Base-by-base conservation (phyloP, 2,888 invertebrate species). In the Petrolisthes cinctipes region DNA sequence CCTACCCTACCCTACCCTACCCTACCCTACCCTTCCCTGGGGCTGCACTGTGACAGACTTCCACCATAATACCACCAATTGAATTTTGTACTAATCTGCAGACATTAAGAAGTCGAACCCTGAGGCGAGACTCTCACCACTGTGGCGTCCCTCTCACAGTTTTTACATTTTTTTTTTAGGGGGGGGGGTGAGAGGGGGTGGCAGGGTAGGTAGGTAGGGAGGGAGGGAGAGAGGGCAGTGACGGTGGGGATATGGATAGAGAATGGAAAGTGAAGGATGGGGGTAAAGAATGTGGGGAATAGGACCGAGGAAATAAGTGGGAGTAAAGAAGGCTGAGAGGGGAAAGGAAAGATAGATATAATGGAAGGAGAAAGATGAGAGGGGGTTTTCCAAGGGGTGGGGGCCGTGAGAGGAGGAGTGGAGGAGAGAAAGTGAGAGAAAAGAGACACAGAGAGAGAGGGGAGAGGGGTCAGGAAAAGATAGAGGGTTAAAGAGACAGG, bases 71-170 rank as follows among this genome's bases (percentile, higher is more conserved):
- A 82, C 82, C 76, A 53, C 86, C 86, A 82, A 86, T 86, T 86
- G 86, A 86, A 86, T 86, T 86, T 86, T 76, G 76, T 82, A 75
- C 82, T 86, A 86, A 86, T 86, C 86, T 86, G 86, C 76, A 76
- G 76, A 54, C 82, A 86, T 86, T 86, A 86, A 82, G 86, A 86
- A 86, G 82, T 75, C 86, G 82, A 23, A 82, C 86, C 86, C 53
- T 20, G 51, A 82, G 86, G 82, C n/a, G 11, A n/a, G 11, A 20
- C 82, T 86, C 82, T 76, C 86, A 82, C 82, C 68, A 68, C 61
- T 61, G 78, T 80, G 80, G 79, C 57, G 76, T 17, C 71, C 56
- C 37, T 20, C 68, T 6, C n/a, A n/a, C n/a, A n/a, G n/a, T n/a
- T n/a, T n/a, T n/a, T n/a, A 11, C 23, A 54, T 5, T 51, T 84